These are phyloP conservation scores for Schizopygopsis pylzovi DNA, from an alignment of 2,797 vertebrate species.

Conservation along the genomic window DNA sequence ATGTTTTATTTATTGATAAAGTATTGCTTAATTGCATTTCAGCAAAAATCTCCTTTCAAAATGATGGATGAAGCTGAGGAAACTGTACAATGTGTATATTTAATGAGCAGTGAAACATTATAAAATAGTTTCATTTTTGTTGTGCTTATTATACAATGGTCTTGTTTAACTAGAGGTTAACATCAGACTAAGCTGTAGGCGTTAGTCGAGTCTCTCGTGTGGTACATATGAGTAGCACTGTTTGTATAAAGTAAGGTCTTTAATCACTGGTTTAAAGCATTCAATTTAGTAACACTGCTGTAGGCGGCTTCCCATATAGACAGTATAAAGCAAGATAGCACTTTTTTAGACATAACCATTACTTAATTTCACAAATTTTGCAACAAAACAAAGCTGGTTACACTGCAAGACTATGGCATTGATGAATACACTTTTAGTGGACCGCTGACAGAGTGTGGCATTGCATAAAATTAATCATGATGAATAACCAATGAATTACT, in stretches of 20 bases:
- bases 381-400: not conserved
- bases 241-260: not conserved
- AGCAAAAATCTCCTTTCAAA: not conserved
- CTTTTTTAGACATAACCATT: not conserved
- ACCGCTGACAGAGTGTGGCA: constrained; percentile 15
- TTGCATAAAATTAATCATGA: constrained; percentile 6
- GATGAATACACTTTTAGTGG: constrained; percentile 20
- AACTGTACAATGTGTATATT: not conserved
- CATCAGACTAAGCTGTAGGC: not conserved
- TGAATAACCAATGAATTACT: constrained; percentile 34
- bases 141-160: not conserved
- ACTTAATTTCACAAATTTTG: not conserved
- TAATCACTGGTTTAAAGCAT: not conserved
- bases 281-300: not conserved
- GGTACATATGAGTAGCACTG: not conserved
- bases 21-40: not conserved
- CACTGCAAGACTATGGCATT: not conserved
- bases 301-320: not conserved
- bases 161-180: not conserved
- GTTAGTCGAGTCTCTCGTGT: not conserved
- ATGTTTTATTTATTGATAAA: not conserved
- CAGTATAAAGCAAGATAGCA: not conserved
- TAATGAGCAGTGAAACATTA: not conserved
- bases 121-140: not conserved
- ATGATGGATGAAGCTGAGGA: not conserved